Evolutionary conservation across 2,797 vertebrate species (phyloP).

Genomic region (Tolypeutes matacus): DNA sequence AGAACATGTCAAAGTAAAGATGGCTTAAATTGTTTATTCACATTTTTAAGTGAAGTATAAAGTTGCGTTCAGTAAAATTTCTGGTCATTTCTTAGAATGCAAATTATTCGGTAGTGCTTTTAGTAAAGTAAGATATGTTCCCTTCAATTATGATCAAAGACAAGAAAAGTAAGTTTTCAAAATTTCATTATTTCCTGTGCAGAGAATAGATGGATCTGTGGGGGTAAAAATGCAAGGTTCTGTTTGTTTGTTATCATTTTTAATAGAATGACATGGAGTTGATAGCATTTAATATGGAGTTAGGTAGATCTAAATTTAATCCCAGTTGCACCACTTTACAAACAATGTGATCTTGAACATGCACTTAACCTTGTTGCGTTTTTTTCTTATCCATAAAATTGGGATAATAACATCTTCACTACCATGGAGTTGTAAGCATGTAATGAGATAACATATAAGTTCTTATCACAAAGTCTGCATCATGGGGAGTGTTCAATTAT

Average conservation of each 20-base stretch:
- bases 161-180: not conserved
- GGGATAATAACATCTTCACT: not conserved
- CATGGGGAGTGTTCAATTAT: not conserved
- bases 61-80: not conserved
- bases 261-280: not conserved
- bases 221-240: not conserved
- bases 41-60: not conserved
- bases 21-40: not conserved
- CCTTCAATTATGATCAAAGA: not conserved
- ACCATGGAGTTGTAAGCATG: not conserved
- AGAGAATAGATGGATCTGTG: not conserved
- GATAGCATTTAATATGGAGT: not conserved
- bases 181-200: not conserved
- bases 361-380: not conserved
- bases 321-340: not conserved
- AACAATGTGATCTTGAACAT: not conserved
- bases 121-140: not conserved
- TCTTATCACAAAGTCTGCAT: not conserved
- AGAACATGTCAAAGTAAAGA: conserved; percentile 39
- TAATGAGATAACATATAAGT: not conserved
- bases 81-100: not conserved
- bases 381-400: not conserved
- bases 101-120: not conserved
- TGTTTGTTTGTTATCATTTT: not conserved
- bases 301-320: not conserved